Evolutionary conservation across 1,140 invertebrate genomes (phyloP), one percentile per base, ranked within the genome.

Genomic region (Trichonephila inaurata): DNA sequence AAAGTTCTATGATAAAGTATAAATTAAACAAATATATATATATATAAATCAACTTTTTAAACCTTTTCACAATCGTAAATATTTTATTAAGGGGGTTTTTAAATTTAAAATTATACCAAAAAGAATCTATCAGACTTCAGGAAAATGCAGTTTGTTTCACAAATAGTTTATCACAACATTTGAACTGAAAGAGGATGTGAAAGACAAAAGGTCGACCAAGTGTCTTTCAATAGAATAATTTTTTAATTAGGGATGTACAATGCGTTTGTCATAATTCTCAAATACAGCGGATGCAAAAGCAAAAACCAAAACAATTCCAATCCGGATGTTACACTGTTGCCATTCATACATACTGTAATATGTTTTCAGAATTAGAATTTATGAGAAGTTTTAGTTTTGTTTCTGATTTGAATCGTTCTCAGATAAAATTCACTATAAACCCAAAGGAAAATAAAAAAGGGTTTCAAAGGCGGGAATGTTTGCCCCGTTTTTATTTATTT

Each of bases 231-330:
- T 82, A 60, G 64, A 86, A 61, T 66, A 92, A 92, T 86, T 86
- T 89, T 89, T 92, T 91, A 92, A 92, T 92, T 69, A 86, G 91
- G 91, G 77, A 86, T 86, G 91, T 81, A 92, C 82, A 83, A 83
- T 83, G 58, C 83, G 40, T 24, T 86, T 92, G 91, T 92, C 91
- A 92, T 92, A 92, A 85, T 92, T 92, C 44, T 69, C 69, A 5
- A 28, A 66, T 21, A 33, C 18, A 92, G 82, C 81, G 91, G 91
- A 92, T 85, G 82, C 91, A 60, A 89, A 83, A 83, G 64, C 19
- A 81, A 92, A 92, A 92, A 92, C 82, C 72, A 77, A 77, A 77
- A 77, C 72, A 77, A 92, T 86, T 86, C 44, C 33, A 81, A 86
- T 60, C 81, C 28, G 24, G 44, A 40, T 60, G n/a, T 69, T 28